Evolutionary conservation across 53 echinoderm and acorn worm genomes (phyloP), one percentile per base, ranked within the genome.

Genomic region (Crossaster papposus): DNA sequence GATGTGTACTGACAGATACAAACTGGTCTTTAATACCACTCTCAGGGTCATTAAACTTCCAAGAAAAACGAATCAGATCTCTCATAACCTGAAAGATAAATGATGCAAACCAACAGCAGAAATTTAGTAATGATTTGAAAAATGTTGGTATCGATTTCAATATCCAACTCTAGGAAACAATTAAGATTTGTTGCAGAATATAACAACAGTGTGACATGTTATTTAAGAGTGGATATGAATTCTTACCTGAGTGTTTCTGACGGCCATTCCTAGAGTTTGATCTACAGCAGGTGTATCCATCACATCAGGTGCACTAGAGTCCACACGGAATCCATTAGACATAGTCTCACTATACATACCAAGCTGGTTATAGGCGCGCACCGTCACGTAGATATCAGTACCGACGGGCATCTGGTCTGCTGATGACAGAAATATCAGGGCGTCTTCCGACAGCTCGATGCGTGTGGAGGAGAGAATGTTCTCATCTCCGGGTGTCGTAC

Each of bases 291-390:
- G 72, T 80, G 31, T 28, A 32, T 50, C 20, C 30, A 90, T 70
- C 1, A 90, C 32, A 31, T 58, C 37, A 79, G 93, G 93, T 20
- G 74, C 72, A 17, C 90, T 90, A 31, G 79, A 71, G 36, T 93
- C 93, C 17, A 93, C 86, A 23, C 70, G 55, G 38, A 93, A 89
- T n/a, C 93, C 93, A 86, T 93, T 80, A 64, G 93, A 90, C 26
- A 90, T 80, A 38, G 79, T 22, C 51, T 93, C 87, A 72, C 31
- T 58, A 80, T 85, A 82, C 71, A 80, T 62, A 62, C 93, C 93
- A 72, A 90, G 72, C 44, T 33, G n/a, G 80, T 92, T 92, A 53
- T 79, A 83, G 9, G 85, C 89, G 32, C 92, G 83, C 18, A 93
- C 86, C 10, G 93, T 93, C 29, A 90, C 80, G 54, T 86, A 90